Evolutionary conservation across 1,140 invertebrate genomes (phyloP), one percentile per base, ranked within the genome.

Genomic region (Hyles euphorbiae): DNA sequence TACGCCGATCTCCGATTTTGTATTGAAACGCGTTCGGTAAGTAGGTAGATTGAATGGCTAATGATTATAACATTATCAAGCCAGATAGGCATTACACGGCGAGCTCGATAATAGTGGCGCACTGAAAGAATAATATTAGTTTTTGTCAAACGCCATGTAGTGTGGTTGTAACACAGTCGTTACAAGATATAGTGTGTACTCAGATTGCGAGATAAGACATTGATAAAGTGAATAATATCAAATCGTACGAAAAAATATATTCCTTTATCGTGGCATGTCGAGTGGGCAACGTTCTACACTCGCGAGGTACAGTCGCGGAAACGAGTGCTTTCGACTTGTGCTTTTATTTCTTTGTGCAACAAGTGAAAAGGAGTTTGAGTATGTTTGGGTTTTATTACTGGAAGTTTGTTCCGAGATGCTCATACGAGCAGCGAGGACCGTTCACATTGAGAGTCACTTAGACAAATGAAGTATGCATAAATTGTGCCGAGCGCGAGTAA

Each of bases 151-250:
- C 53, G 61, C 8, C 58, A 53, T 64, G 62, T 64, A 64, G 57
- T 60, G 43, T n/a, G 22, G 62, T 71, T 79, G 76, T 78, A 79
- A 78, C 72, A 68, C 45, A 66, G 62, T 69, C 68, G 72, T 75
- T 78, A 81, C 76, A 83, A 68, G 69, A 63, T 68, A 73, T 73
- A 72, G 61, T 59, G 61, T 72, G 70, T 69, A 58, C 48, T 61
- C 67, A 74, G 80, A 83, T 83, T 76, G 71, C 64, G 52, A 62
- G 77, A 80, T 80, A 83, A 64, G 48, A 46, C 43, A 53, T 52
- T 59, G 74, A 78, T 76, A 77, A 57, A 59, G n/a, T 32, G 47
- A 45, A 47, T 53, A 56, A 59, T 73, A 76, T 76, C 68, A 67
- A 63, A 56, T 57, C 62, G 63, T 67, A 76, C 64, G 63, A 63